Conservation (phyloP, 2,888 invertebrate species). For the Bombylius major region DNA sequence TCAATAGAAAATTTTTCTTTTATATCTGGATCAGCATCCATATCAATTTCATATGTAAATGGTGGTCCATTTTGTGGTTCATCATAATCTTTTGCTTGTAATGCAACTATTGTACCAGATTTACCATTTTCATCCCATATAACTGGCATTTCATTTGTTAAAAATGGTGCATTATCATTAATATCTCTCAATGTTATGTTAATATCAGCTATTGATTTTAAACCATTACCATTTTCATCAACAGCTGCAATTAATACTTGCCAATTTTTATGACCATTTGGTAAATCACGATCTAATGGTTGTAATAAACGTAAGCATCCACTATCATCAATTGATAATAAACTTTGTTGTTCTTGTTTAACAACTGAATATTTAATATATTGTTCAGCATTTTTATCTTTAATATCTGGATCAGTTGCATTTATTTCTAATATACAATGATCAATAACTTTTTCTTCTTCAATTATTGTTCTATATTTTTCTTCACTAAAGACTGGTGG, state of each 20-base stretch:
- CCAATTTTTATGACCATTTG: conserved; percentile 70
- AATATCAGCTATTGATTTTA: conserved; percentile 52
- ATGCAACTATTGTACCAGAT: conserved; percentile 52
- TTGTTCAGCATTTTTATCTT: conserved; percentile 59
- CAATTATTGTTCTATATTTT: conserved; percentile 58
- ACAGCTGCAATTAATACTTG: conserved; percentile 62
- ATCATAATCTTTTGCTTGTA: conserved; percentile 71
- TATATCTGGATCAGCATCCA: conserved; percentile 53
- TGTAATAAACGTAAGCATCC: conserved; percentile 53
- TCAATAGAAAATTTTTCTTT: conserved; percentile 57
- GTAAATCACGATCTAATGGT: conserved; percentile 79
- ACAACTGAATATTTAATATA: conserved; percentile 65
- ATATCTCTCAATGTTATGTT: conserved; percentile 62
- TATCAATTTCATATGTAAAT: conserved; percentile 49
- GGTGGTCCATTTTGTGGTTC: conserved; percentile 75
- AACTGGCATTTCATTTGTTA: conserved; percentile 67
- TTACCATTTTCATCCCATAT: conserved; percentile 72
- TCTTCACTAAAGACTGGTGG: conserved; percentile 66
- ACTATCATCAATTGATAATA: conserved; percentile 56
- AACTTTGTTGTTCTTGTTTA: conserved; percentile 55
- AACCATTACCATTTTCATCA: conserved; percentile 59
- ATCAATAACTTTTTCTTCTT: conserved; percentile 57
- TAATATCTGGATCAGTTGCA: conserved; percentile 79
- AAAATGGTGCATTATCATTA: conserved; percentile 88
- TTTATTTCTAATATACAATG: conserved; percentile 56